phyloP scores from a whole-genome alignment of 1,140 invertebrate species.

The Tribolium madens region DNA sequence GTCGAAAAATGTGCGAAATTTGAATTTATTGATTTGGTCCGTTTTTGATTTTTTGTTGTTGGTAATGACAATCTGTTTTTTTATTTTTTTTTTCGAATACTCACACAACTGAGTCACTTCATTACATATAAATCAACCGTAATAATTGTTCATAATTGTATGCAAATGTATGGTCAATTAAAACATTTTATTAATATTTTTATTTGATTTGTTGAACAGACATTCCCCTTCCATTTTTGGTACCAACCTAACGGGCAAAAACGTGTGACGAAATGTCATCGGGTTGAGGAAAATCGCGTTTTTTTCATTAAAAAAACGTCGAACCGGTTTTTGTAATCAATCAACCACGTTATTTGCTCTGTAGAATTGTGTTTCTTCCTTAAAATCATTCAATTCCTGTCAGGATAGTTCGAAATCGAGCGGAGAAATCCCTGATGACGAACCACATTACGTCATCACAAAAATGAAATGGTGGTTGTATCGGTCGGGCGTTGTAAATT shows the following conservation, averaged over 20 bases:
- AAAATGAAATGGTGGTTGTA: conserved; percentile 51
- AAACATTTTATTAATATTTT: too few species aligned
- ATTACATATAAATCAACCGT: too few species aligned
- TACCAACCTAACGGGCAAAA: not conserved
- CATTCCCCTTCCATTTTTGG: not conserved
- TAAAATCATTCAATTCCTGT: not conserved
- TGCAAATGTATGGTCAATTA: too few species aligned
- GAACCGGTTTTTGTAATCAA: not conserved
- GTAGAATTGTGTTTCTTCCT: not conserved
- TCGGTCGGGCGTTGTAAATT: conserved; percentile 58
- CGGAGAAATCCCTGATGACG: conserved; percentile 28
- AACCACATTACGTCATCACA: conserved; percentile 52
- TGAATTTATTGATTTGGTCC: too few species aligned
- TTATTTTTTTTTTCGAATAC: too few species aligned
- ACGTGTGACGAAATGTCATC: not conserved
- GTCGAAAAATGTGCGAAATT: too few species aligned
- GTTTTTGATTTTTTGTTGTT: too few species aligned
- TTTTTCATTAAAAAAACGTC: not conserved
- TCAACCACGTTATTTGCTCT: not conserved
- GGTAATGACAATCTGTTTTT: too few species aligned
- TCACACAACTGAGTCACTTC: too few species aligned
- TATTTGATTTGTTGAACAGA: too few species aligned
- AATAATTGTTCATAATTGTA: too few species aligned
- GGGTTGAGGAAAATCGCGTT: not conserved
- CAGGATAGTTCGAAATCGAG: not conserved